Evolutionary conservation across 2,888 invertebrate species (phyloP).

Genomic region (Melanchra persicariae): DNA sequence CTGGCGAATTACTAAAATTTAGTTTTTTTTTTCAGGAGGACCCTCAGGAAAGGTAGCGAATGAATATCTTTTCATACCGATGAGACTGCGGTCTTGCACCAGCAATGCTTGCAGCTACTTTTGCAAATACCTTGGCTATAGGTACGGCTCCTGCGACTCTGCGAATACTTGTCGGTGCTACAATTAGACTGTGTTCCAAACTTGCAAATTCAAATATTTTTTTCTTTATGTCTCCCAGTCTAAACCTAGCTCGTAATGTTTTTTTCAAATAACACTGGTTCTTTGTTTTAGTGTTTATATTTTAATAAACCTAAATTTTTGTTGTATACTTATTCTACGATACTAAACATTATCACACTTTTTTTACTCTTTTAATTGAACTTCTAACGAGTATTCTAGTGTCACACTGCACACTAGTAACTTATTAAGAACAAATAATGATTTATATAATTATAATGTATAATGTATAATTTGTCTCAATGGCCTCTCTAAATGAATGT

Average conservation of each 20-base stretch:
- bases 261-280: conserved; percentile 7
- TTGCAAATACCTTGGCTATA: conserved; percentile 56
- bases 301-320: background rate
- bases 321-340: no score
- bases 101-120: conserved; percentile 34
- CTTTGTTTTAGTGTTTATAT: background rate
- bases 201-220: background rate
- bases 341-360: no score
- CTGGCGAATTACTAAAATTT: background rate
- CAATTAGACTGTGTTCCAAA: conserved; percentile 12
- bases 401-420: no score
- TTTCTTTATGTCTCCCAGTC: background rate
- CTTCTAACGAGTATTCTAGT: no score
- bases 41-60: conserved; percentile 17
- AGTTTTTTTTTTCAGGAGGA: conserved; percentile 20
- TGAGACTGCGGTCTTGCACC: conserved; percentile 34
- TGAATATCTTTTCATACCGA: conserved; percentile 45
- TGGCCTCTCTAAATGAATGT: no score
- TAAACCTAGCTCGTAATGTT: conserved; percentile 9
- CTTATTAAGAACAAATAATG: no score
- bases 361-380: no score
- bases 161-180: conserved; percentile 42
- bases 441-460: no score
- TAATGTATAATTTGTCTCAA: no score
- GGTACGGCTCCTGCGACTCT: conserved; percentile 41